Evolutionary conservation across 2,113 vertebrate species (phyloP), one percentile per base, ranked within the genome.

Genomic region (Cyprinus carpio): DNA sequence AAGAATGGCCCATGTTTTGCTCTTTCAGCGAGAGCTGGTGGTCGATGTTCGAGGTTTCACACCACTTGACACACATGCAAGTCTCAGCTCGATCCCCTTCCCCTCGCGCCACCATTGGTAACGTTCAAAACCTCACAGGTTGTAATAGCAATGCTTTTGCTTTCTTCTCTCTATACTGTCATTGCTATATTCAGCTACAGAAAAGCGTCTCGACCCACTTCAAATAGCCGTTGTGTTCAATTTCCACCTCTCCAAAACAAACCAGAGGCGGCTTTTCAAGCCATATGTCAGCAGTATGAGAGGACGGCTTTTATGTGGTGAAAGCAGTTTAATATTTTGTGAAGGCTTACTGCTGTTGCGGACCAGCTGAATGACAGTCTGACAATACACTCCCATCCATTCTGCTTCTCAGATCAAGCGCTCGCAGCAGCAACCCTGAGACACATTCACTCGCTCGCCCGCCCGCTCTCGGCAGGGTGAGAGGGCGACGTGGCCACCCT

Each of bases 301-400:
- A 64, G 27, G 31, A 84, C 72, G 27, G 83, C 75, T 85, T 87
- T 87, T 87, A 84, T 87, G 83, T 81, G 79, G 87, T 88, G 83
- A 87, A 88, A 71, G 85, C 83, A 81, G 81, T 76, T 87, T 82
- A 87, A 88, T 88, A 84, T 84, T 56, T 85, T 79, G 58, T 86
- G 76, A 83, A 80, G 67, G 67, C 79, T 88, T 69, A 78, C 86
- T 86, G 71, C 75, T 72, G 69, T 72, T 84, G 15, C 25, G 75
- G 82, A 81, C 58, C 3, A 29, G 72, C 69, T 89, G 40, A 87
- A 81, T 75, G 82, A 75, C 85, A 82, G 82, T 81, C 43, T 87
- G 82, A 89, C 87, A 86, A 84, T 49, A 85, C 43, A 86, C 58
- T 40, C 84, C 75, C 65, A 78, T 85, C 85, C 76, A 80, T 84